These are phyloP conservation scores for Ashinkailepas kermadecensis DNA, from an alignment of 2,888 invertebrate species.

Conservation along the genomic window DNA sequence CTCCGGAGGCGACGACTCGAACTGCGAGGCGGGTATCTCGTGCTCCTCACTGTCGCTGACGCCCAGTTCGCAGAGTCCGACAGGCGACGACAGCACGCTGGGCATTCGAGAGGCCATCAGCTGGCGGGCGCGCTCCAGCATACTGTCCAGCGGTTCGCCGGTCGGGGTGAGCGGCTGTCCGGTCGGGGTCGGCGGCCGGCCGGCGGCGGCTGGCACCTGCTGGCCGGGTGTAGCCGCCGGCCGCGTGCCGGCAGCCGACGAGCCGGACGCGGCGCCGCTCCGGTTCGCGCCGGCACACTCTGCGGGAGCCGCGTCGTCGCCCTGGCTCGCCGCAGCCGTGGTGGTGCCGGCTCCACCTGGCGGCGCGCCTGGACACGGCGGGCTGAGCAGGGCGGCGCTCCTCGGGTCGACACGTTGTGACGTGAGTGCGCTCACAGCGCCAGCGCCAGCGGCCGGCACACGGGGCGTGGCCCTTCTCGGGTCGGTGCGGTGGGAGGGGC, in stretches of 20 bases:
- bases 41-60: neutral
- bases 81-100: neutral
- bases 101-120: neutral
- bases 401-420: too few species aligned
- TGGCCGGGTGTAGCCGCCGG: neutral
- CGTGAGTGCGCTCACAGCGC: too few species aligned
- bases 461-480: too few species aligned
- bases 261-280: neutral
- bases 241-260: neutral
- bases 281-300: neutral
- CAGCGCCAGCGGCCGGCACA: too few species aligned
- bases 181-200: neutral
- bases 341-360: too few species aligned
- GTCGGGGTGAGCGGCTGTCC: neutral
- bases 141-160: neutral
- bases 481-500: too few species aligned
- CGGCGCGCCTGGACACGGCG: too few species aligned
- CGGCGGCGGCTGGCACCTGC: neutral
- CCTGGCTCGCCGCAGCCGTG: too few species aligned
- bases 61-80: too few species aligned
- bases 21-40: constrained; percentile 13
- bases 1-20: neutral
- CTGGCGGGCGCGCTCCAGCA: neutral
- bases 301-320: neutral
- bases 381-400: too few species aligned